Evolutionary conservation across 2,113 vertebrate genomes (phyloP).

Genomic region (Trichechus manatus): DNA sequence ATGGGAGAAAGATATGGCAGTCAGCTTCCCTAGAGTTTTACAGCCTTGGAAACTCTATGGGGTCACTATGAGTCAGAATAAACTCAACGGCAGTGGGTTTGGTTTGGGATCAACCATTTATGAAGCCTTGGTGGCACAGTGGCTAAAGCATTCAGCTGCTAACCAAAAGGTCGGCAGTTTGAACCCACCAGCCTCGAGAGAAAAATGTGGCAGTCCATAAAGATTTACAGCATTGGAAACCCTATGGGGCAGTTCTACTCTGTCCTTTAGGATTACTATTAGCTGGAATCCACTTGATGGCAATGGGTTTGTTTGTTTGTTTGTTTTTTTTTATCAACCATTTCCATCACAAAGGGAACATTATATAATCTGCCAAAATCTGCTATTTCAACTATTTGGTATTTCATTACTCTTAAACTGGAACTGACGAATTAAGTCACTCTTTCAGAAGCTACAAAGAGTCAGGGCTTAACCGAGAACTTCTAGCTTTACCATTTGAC

Average conservation of each 20-base stretch:
- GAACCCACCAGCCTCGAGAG: not conserved
- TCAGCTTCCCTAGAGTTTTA: too few species aligned
- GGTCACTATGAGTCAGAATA: too few species aligned
- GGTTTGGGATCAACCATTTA: not conserved
- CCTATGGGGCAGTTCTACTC: not conserved
- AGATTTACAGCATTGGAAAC: not conserved
- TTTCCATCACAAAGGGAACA: constrained; percentile 58
- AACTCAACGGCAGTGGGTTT: too few species aligned
- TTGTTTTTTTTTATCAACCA: not conserved
- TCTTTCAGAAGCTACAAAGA: constrained; percentile 42
- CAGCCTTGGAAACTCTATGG: too few species aligned
- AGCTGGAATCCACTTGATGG: too few species aligned
- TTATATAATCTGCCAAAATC: constrained; percentile 53
- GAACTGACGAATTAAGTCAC: constrained; percentile 18
- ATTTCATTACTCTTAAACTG: constrained; percentile 43
- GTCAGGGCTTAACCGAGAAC: not conserved
- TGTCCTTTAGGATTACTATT: not conserved
- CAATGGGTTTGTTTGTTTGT: too few species aligned
- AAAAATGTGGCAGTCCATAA: not conserved
- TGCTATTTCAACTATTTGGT: constrained; percentile 30
- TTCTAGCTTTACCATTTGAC: not conserved
- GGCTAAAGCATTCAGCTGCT: not conserved
- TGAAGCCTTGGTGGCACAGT: not conserved
- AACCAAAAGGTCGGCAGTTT: not conserved
- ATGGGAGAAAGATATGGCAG: too few species aligned